Evolutionary conservation across 2,797 vertebrate species (phyloP), one percentile per base, ranked within the genome.

Genomic region (Xenentodon cancila): DNA sequence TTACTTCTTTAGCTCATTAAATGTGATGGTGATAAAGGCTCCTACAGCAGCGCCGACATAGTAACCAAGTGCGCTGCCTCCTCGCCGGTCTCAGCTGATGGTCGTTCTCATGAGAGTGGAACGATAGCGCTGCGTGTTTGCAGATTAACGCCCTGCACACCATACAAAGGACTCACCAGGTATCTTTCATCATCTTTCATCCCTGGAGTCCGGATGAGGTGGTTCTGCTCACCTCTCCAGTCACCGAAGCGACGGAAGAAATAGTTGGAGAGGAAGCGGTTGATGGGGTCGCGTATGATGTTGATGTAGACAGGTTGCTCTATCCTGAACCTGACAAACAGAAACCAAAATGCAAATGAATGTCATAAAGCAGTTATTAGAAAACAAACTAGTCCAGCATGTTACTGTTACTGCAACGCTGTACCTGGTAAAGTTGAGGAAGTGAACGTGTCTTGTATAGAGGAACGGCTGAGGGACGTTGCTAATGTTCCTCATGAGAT

Each of bases 181-280:
- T 99, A 98, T 94, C 98, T 90, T 79, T 99, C 98, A n/a, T 99
- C 97, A 58, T 98, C 96, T 69, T 97, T 96, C 98, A 99, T 99
- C 74, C 93, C 96, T 34, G 98, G 97, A 0, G 97, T 99, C 59
- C 98, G 96, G 81, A 99, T 94, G 91, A 99, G 95, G 89, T 99
- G 98, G 90, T 97, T 98, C 92, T 99, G 97, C 79, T 99, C 98
- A 4, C 97, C 96, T 90, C 97, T 93, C 97, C 97, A 99, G 91
- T 99, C 98, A 62, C 98, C 97, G 0, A 99, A 99, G 43, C 98
- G 97, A 9, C 98, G 97, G 88, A 99, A 99, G 89, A 99, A 99
- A 85, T 98, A 99, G 90, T 98, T 99, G 52, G 97, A 99, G 37
- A 99, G 91, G 89, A 99, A 99, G 22, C 98, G 92, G 86, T 91